Evolutionary conservation across 2,888 invertebrate genomes (phyloP).

Genomic region (Lasioglossum calceatum): DNA sequence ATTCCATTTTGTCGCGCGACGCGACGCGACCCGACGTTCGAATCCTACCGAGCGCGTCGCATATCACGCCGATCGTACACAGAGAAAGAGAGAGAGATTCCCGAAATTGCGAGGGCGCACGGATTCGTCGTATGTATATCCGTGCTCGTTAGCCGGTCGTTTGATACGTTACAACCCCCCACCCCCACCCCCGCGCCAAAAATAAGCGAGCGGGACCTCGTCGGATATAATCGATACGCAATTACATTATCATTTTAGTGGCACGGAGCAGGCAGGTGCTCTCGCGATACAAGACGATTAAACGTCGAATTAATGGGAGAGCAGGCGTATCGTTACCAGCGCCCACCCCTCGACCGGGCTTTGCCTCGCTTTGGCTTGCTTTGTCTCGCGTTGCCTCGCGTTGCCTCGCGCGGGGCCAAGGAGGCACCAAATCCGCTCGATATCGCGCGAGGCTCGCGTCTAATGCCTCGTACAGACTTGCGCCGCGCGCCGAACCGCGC

Average conservation of each 20-base stretch:
- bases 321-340: slow-evolving; percentile 22
- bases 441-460: slow-evolving; percentile 7
- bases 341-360: background rate
- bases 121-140: background rate
- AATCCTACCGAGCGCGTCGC: no score
- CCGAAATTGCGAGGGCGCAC: background rate
- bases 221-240: slow-evolving; percentile 48
- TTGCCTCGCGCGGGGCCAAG: background rate
- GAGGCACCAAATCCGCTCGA: slow-evolving; percentile 33
- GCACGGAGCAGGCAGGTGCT: slow-evolving; percentile 29
- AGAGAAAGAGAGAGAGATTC: background rate
- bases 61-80: background rate
- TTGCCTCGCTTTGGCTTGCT: background rate
- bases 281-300: slow-evolving; percentile 52
- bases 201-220: background rate
- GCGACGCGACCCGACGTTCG: background rate
- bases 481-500: no score
- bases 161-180: background rate
- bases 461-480: no score
- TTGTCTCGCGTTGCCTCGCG: background rate
- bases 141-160: slow-evolving; percentile 15
- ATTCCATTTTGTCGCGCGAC: slow-evolving; percentile 12
- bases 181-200: background rate
- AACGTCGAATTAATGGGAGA: slow-evolving; percentile 39
- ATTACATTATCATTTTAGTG: slow-evolving; percentile 54